A percentile compares a stretch with the other conserved stretches of the same genome.
Evolutionary conservation across 1,140 invertebrate species (phyloP).

Genomic region (Trichonephila inaurata): DNA sequence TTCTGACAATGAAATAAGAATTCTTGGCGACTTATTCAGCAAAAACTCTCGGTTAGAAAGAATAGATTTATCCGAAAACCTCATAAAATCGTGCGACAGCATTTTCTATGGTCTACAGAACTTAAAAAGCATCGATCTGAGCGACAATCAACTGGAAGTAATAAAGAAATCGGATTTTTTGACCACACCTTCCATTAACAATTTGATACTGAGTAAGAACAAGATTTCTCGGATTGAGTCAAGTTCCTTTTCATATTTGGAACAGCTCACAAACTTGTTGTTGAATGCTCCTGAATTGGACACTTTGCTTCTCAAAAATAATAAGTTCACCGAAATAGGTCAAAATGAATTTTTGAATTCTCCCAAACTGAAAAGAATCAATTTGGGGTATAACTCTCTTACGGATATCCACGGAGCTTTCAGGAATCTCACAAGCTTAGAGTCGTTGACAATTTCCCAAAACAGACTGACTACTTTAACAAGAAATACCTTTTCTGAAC

Average conservation of each 20-base stretch:
- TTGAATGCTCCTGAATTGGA: neutral
- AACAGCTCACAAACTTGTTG: neutral
- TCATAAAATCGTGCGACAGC: neutral
- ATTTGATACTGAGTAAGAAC: neutral
- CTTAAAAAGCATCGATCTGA: neutral
- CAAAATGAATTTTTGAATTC: neutral
- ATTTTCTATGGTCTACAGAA: neutral
- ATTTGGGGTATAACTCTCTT: neutral
- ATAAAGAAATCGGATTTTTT: neutral
- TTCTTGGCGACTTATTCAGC: neutral
- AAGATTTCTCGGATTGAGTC: neutral
- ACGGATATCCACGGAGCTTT: conserved; percentile 38
- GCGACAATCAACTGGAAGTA: neutral
- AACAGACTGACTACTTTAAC: conserved; percentile 25
- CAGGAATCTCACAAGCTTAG: neutral
- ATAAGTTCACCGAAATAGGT: neutral
- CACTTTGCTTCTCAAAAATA: neutral
- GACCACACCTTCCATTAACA: neutral
- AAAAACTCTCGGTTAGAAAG: neutral
- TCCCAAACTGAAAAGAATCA: neutral
- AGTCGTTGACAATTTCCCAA: neutral
- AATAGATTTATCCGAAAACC: neutral
- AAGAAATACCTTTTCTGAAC: conserved; percentile 44
- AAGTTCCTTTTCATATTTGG: neutral
- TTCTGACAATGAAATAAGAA: neutral